phyloP scores from a whole-genome alignment of 2,113 vertebrate genomes.

The Notiomystis cincta region DNA sequence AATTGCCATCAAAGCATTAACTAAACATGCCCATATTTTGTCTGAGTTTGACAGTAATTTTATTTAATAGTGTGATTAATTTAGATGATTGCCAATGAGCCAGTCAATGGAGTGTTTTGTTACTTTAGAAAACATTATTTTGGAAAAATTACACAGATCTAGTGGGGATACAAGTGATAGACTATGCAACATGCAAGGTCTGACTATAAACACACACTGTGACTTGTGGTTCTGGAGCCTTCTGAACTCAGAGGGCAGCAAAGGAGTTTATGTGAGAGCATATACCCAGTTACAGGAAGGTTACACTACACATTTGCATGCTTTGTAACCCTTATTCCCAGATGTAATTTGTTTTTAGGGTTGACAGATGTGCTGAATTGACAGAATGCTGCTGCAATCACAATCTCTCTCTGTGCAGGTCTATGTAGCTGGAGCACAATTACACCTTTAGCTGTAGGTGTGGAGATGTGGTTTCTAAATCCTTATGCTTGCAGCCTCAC shows the following conservation, averaged over 20 bases:
- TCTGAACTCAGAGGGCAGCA: background rate
- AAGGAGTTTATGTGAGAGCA: background rate
- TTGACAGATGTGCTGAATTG: background rate
- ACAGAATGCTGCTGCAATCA: background rate
- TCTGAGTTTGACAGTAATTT: background rate
- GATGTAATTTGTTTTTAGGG: background rate
- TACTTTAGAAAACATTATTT: background rate
- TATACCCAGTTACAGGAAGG: background rate
- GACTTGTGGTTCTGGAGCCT: background rate
- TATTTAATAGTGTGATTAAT: background rate
- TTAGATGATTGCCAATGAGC: background rate
- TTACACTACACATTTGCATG: background rate
- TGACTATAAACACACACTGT: background rate
- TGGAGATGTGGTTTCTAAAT: background rate
- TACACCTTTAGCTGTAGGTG: background rate
- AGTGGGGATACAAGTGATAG: background rate
- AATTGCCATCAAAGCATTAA: background rate
- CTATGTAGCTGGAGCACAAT: background rate
- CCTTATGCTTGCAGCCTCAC: background rate
- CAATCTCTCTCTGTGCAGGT: background rate
- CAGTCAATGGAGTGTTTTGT: background rate
- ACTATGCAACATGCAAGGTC: background rate
- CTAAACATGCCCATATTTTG: background rate
- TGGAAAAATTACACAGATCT: background rate
- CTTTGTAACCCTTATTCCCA: background rate